Base-by-base conservation (phyloP, 1,140 invertebrate genomes). In the Leptopilina boulardi region DNA sequence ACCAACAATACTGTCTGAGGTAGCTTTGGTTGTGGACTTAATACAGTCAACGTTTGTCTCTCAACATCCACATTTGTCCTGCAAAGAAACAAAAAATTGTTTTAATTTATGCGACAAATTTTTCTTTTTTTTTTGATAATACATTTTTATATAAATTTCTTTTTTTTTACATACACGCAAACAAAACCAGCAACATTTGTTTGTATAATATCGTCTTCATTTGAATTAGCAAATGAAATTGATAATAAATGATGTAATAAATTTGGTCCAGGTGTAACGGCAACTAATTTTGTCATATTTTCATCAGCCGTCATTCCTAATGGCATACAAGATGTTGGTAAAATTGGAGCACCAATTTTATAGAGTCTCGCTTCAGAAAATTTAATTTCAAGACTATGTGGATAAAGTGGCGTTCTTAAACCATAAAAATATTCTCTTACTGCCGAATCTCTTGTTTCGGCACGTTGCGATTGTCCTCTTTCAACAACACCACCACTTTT, bases 401-500 rank as follows among this genome's bases (percentile, higher is more conserved):
- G 98, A 92, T 98, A 98, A 18, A 98, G 93, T 0, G 96, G 95
- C 11, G 95, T 94, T 81, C 93, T 94, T 0, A 86, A 87, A n/a
- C 98, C 96, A 92, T 99, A 99, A 91, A 99, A 99, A 91, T 99
- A 99, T 91, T 99, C 96, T 59, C 96, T 91, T 18, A 99, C 95
- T 59, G 96, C 92, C 71, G 93, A 92, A 91, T 99, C 97, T 73
- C 97, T 91, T 0, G 93, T 89, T 88, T 98, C 97, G 2, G 91
- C 92, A 72, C 98, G 92, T 75, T 94, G 93, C 18, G 92, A 89
- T 76, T 94, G 92, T 75, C 93, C 96, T 76, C 97, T 92, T 88
- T 98, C 97, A 0, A 98, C 98, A 26, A 98, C 98, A 70, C 98
- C 98, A 47, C 98, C 98, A 90, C 98, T 99, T 91, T 99, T 99